Conservation (phyloP, 2,888 invertebrate genomes). For the Cynaeus angustus region DNA sequence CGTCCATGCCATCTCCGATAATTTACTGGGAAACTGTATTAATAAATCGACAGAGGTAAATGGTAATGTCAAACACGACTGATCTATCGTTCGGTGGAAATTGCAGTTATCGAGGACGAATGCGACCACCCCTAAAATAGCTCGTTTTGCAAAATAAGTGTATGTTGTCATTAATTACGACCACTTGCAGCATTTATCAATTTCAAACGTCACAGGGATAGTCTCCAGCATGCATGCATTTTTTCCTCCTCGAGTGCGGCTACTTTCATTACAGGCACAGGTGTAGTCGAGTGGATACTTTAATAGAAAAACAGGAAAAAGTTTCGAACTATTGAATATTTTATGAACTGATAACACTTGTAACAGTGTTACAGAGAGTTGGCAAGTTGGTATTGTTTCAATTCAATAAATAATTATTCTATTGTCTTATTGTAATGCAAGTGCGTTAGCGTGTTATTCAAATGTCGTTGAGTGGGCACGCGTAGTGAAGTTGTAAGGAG, state of each 20-base stretch:
- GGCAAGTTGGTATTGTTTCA: constrained; percentile 45
- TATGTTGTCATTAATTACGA: constrained; percentile 29
- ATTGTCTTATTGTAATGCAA: constrained; percentile 46
- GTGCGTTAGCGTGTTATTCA: constrained; percentile 46
- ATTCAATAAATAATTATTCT: constrained; percentile 46
- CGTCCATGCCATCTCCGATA: too few species aligned
- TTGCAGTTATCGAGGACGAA: too few species aligned
- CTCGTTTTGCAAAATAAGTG: too few species aligned
- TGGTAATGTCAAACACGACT: constrained; percentile 16
- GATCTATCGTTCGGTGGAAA: not conserved
- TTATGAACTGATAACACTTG: constrained; percentile 3
- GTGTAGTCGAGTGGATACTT: constrained; percentile 5
- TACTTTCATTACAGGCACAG: constrained; percentile 26
- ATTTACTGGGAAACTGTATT: too few species aligned
- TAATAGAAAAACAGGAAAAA: not conserved
- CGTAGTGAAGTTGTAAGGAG: too few species aligned
- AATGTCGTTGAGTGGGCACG: constrained; percentile 45
- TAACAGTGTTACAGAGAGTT: not conserved
- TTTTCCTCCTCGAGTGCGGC: constrained; percentile 1
- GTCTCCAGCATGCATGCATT: constrained; percentile 3
- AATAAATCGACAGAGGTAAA: constrained; percentile 23
- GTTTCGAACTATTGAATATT: constrained; percentile 24
- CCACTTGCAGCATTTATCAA: constrained; percentile 18
- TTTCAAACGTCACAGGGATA: constrained; percentile 7
- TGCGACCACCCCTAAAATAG: constrained; percentile 27